phyloP scores from a whole-genome alignment of 2,113 vertebrate genomes.

The Brachirus orientalis region DNA sequence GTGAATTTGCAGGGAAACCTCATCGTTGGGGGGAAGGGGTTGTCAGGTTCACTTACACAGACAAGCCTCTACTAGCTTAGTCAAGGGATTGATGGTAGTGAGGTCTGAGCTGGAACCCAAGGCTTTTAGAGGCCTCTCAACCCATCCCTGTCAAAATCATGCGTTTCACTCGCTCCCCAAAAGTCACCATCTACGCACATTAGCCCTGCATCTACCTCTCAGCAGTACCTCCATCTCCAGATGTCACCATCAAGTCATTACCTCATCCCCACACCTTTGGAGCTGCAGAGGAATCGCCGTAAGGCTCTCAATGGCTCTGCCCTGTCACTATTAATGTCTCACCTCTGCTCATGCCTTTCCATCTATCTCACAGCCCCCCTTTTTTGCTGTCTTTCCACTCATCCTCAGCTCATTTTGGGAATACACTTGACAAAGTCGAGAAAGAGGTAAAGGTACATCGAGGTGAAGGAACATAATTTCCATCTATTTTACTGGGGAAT shows the following conservation, averaged over 20 bases:
- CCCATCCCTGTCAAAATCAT: slow-evolving; percentile 60
- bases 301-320: slow-evolving; percentile 62
- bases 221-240: slow-evolving; percentile 47
- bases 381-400: slow-evolving; percentile 43
- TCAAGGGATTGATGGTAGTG: slow-evolving; percentile 40
- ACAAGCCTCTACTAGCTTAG: slow-evolving; percentile 45
- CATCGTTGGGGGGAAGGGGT: slow-evolving; percentile 46
- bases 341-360: slow-evolving; percentile 52
- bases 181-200: slow-evolving; percentile 69
- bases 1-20: slow-evolving; percentile 47
- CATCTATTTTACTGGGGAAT: slow-evolving; percentile 29
- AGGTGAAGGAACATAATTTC: slow-evolving; percentile 31
- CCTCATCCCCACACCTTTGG: slow-evolving; percentile 58
- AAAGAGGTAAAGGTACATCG: slow-evolving; percentile 15
- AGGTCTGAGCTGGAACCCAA: slow-evolving; percentile 45
- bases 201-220: slow-evolving; percentile 59
- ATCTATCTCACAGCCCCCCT: slow-evolving; percentile 15
- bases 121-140: slow-evolving; percentile 74
- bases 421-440: slow-evolving; percentile 30
- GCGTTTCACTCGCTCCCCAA: slow-evolving; percentile 56
- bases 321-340: slow-evolving; percentile 74
- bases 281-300: slow-evolving; percentile 49
- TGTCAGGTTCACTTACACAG: slow-evolving; percentile 70
- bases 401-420: slow-evolving; percentile 60
- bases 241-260: slow-evolving; percentile 67